Conservation (phyloP, 2,113 vertebrate genomes). For the Saimiri boliviensis region DNA sequence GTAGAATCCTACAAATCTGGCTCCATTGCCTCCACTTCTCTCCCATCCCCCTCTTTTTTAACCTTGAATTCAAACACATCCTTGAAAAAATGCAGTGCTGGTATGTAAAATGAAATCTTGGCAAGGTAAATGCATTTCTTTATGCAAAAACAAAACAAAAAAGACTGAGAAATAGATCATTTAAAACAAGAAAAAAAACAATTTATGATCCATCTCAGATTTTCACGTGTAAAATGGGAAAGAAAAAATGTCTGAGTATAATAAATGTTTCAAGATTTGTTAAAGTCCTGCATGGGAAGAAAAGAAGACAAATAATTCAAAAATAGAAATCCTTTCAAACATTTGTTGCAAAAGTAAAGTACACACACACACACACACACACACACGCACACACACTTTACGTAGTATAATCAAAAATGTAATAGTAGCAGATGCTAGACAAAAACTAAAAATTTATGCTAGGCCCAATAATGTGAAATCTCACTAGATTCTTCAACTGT, state of each 20-base stretch:
- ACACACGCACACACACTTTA: neutral
- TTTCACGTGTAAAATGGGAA: constrained; percentile 80
- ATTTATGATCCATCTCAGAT: constrained; percentile 83
- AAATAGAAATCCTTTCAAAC: constrained; percentile 51
- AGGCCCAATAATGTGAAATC: neutral
- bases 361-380: neutral
- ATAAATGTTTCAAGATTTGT: constrained; percentile 77
- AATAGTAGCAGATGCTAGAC: constrained; percentile 14
- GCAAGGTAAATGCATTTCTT: constrained; percentile 83
- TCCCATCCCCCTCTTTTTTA: constrained; percentile 54
- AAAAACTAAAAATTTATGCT: neutral
- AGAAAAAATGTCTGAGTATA: constrained; percentile 62
- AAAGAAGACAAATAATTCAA: constrained; percentile 62
- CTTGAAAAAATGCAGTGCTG: constrained; percentile 79
- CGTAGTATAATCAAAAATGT: neutral
- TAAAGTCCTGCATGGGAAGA: constrained; percentile 73
- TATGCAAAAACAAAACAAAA: constrained; percentile 77
- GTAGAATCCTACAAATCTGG: neutral
- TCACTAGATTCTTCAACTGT: neutral
- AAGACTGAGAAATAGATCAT: constrained; percentile 80
- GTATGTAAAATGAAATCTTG: constrained; percentile 81
- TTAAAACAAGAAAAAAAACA: constrained; percentile 82
- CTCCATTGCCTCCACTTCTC: neutral
- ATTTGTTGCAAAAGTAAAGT: constrained; percentile 41
- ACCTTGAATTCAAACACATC: constrained; percentile 77